Base-by-base conservation (phyloP, 2,888 invertebrate species). In the Byasa hedistus region DNA sequence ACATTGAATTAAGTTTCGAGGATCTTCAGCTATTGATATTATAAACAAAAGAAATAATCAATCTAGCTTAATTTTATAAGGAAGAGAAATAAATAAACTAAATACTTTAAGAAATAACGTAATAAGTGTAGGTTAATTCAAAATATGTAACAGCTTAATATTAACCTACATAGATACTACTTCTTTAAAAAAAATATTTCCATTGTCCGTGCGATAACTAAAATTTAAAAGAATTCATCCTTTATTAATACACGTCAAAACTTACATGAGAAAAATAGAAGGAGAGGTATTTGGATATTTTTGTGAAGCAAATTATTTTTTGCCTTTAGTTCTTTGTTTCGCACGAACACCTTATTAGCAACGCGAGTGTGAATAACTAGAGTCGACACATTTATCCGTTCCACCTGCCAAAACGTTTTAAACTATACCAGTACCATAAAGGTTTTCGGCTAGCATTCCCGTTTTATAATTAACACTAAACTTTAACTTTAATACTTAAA, bases 391-490 rank as follows among this genome's bases (percentile, higher is more conserved):
- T 63, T 63, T 57, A 56, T 24, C 56, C 64, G 67, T 67, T 60
- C 59, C 67, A 67, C 67, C 67, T 67, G 67, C 67, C 67, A 67
- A 39, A 59, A 60, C 63, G 51, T 19, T 57, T 60, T 44, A 67
- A 59, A 64, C 36, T 51, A 51, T 19, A 57, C 51, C 24, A 63
- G 22, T 64, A 51, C 54, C n/a, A 21, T 24, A 36, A 62, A 51
- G 62, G 54, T 59, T 63, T 62, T 52, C 24, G 66, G 55, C 36
- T 24, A 63, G 62, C 59, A 58, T 39, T 44, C 57, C 58, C 44
- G 21, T 64, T 39, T 61, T 59, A 48, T 62, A 54, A 66, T 61
- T 66, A 66, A 57, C 21, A 56, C 54, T 56, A 23, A 58, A 21
- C 21, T 57, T n/a, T 57, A 36, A 57, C 15, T 55, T 19, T 36